These are phyloP conservation scores for Poliocrania exsul DNA, from an alignment of 2,797 vertebrate genomes.

Conservation along the genomic window DNA sequence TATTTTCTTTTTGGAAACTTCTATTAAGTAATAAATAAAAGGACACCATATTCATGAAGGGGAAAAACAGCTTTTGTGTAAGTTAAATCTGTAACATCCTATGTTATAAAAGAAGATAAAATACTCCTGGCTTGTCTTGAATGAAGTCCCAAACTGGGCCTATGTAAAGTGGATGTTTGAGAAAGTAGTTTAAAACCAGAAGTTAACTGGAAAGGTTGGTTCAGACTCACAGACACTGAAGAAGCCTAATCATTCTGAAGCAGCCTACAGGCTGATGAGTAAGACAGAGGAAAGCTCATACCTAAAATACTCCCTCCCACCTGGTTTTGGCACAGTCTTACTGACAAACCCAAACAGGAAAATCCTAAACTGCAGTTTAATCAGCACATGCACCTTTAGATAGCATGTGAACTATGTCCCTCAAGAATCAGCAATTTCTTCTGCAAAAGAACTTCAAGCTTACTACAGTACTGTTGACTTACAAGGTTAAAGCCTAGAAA, in stretches of 20 bases:
- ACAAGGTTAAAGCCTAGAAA: neutral
- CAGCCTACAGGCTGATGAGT: neutral
- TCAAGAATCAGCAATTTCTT: neutral
- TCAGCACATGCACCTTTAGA: neutral
- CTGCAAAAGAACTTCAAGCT: neutral
- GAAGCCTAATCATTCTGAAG: neutral
- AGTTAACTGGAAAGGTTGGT: neutral
- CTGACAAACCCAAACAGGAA: neutral
- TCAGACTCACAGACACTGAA: neutral
- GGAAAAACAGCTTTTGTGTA: neutral
- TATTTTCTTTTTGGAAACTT: neutral
- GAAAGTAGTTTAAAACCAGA: neutral
- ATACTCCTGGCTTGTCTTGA: neutral
- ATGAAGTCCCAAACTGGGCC: neutral
- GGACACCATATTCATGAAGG: neutral
- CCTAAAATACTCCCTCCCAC: neutral
- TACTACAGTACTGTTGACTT: neutral
- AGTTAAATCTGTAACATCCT: neutral
- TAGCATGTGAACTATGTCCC: neutral
- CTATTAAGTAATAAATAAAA: neutral
- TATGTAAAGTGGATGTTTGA: neutral
- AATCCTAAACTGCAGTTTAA: neutral
- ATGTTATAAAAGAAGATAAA: neutral
- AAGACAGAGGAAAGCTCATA: neutral
- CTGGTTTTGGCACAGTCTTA: neutral